These are phyloP conservation scores for Temnothorax nylanderi DNA, from an alignment of 1,140 invertebrate species.

Conservation along the genomic window DNA sequence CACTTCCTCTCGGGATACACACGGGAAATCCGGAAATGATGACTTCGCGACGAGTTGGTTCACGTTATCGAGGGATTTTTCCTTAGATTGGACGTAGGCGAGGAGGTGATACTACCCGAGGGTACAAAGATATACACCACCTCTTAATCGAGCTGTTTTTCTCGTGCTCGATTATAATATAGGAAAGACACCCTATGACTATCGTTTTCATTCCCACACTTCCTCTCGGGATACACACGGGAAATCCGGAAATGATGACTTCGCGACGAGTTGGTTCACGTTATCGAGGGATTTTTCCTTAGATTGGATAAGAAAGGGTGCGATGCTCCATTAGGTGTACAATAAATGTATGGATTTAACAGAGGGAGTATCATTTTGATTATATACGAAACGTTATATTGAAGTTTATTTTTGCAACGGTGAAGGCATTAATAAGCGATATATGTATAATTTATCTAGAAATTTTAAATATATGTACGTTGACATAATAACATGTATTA, in stretches of 20 bases:
- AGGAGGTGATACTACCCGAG: constrained; percentile 84
- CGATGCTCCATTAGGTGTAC: constrained; percentile 10
- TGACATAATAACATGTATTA: constrained; percentile 44
- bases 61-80: not conserved
- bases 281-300: not conserved
- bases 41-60: not conserved
- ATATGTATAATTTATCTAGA: constrained; percentile 61
- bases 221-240: not conserved
- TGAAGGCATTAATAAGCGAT: constrained; percentile 46
- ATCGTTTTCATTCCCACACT: constrained; percentile 21
- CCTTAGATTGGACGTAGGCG: constrained; percentile 74
- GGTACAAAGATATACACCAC: constrained; percentile 84
- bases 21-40: not conserved
- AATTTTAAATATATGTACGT: constrained; percentile 44
- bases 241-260: not conserved
- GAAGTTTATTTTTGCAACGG: constrained; percentile 75
- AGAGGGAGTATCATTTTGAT: constrained; percentile 59
- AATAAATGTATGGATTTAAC: constrained; percentile 20
- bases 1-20: not conserved
- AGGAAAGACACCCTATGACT: not conserved
- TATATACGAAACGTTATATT: constrained; percentile 74
- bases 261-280: not conserved
- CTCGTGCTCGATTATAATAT: constrained; percentile 1
- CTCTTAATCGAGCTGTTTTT: constrained; percentile 79
- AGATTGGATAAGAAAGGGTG: constrained; percentile 14